Percentiles rank a stretch among this genome's conserved stretches.
These are phyloP conservation scores for Alcedo atthis DNA, from an alignment of 2,797 vertebrate genomes.

Conservation along the genomic window DNA sequence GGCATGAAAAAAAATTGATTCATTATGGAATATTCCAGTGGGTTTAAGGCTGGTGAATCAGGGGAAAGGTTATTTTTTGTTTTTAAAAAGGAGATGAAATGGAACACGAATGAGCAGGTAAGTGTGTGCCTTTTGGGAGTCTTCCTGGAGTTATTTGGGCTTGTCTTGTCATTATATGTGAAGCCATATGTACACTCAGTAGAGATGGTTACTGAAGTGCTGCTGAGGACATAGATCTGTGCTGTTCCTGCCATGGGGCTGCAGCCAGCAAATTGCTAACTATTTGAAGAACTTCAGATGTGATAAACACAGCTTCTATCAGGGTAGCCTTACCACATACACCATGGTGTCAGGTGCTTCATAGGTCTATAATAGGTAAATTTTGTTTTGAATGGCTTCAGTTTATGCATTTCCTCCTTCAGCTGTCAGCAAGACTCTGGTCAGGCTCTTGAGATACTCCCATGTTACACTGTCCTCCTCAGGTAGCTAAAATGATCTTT, in stretches of 20 bases:
- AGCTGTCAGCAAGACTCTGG: not conserved
- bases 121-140: not conserved
- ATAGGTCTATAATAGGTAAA: too few relatives aligned
- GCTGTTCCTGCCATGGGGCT: not conserved
- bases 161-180: not conserved
- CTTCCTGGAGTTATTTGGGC: not conserved
- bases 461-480: not conserved
- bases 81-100: conserved; percentile 5
- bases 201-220: not conserved
- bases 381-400: not conserved
- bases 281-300: not conserved
- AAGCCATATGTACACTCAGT: accelerated
- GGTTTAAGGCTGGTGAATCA: not conserved
- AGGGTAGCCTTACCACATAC: not conserved
- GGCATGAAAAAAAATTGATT: not conserved
- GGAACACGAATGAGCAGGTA: not conserved
- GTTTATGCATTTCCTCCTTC: not conserved
- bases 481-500: not conserved
- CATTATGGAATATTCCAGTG: not conserved
- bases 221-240: not conserved
- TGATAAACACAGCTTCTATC: not conserved
- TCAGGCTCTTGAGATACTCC: not conserved
- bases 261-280: not conserved
- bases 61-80: conserved; percentile 11
- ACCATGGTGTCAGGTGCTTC: not conserved